Base-by-base conservation (phyloP, 1,140 invertebrate species). In the Anoplophora glabripennis region DNA sequence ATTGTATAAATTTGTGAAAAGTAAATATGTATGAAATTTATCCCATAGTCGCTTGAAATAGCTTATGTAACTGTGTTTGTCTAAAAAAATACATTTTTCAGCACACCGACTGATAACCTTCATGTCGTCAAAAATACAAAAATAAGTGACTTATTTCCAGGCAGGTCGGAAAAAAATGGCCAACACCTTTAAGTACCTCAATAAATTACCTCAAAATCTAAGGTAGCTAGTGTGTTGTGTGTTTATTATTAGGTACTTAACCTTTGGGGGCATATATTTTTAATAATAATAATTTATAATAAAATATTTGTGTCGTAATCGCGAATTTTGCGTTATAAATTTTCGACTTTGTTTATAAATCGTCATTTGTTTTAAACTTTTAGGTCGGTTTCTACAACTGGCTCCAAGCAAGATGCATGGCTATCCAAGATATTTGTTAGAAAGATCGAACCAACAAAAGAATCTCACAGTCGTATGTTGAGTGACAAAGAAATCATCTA, bases 401-500 rank as follows among this genome's bases (percentile, higher is more conserved):
- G 78, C 28, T 78, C 83, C 56, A 80, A 81, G 65, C 78, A 77
- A 44, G 90, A 93, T 79, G 86, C 90, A 69, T 96, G 93, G 92
- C 80, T 96, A 41, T 92, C 87, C 59, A 96, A 95, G 77, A 77
- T 96, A 35, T 77, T 94, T 53, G 93, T 95, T 21, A 81, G 92
- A 61, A 92, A 88, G 76, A 94, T 96, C 73, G 92, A 96, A 74
- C 92, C 94, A 4, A 94, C 91, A 0, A 96, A 94, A 74, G 93
- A 97, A 74, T 92, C 94, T 4, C 94, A 98, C 77, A 97, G 94
- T 67, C 85, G 91, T 55, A 92, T 96, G 85, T 81, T 98, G 33
- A 94, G 93, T 64, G 91, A 94, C 75, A 96, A 96, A 79, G 93
- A 96, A 79, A 84, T 92, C 28, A 89, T 98, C 67, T 98, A 94